phyloP scores from a whole-genome alignment of 2,113 vertebrate genomes.

The Cyprinus carpio region DNA sequence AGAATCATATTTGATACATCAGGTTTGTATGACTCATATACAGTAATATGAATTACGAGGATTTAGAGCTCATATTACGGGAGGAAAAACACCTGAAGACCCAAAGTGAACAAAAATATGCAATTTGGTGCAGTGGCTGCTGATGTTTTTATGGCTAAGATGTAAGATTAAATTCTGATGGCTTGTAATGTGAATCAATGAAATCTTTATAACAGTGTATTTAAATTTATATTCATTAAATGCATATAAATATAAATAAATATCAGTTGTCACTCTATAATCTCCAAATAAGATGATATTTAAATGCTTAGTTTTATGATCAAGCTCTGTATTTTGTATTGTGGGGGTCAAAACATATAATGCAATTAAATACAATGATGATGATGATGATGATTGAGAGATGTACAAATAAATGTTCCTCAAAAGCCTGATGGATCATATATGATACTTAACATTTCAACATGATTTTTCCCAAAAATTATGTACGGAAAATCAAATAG shows the following conservation, averaged over 20 bases:
- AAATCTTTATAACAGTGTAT: background rate
- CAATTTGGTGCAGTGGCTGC: background rate
- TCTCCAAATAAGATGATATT: too few species aligned
- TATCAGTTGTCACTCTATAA: background rate
- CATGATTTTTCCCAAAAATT: too few species aligned
- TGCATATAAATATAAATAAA: too few species aligned
- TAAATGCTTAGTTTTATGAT: too few species aligned
- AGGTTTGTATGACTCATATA: background rate
- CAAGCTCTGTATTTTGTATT: too few species aligned
- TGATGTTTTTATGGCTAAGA: background rate
- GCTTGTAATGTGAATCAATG: background rate
- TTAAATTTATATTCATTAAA: background rate
- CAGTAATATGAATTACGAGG: background rate
- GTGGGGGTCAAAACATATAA: too few species aligned
- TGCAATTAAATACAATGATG: too few species aligned
- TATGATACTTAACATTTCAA: too few species aligned
- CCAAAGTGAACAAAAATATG: background rate
- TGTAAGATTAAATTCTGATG: background rate
- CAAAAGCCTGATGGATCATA: too few species aligned
- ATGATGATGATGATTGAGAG: too few species aligned
- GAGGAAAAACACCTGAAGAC: background rate
- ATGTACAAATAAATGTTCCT: too few species aligned
- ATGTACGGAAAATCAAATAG: too few species aligned
- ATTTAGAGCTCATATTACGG: background rate
- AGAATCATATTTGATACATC: background rate